phyloP scores from a whole-genome alignment of 64 coral and sea anemone species.

The Porites australiensis region DNA sequence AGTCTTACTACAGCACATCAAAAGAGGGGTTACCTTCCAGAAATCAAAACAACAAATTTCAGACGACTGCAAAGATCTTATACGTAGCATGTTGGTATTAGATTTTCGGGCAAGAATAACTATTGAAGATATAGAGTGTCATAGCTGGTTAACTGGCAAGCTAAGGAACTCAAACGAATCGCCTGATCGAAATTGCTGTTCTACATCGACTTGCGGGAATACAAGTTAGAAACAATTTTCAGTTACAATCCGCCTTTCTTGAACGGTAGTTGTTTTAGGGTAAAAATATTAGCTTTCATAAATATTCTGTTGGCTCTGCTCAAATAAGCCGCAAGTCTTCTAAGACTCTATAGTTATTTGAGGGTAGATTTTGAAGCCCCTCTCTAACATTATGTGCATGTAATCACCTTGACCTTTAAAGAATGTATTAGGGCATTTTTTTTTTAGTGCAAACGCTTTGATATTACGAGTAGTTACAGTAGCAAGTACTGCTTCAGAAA shows the following conservation, averaged over 20 bases:
- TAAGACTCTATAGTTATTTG: no score
- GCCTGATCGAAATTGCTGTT: background rate
- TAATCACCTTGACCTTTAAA: no score
- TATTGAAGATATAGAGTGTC: slow-evolving; percentile 58
- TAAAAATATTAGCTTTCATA: background rate
- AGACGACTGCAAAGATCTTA: slow-evolving; percentile 84
- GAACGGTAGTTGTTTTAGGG: background rate
- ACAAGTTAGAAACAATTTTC: background rate
- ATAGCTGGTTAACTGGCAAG: slow-evolving; percentile 51
- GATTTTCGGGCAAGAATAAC: slow-evolving; percentile 57
- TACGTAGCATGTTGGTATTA: slow-evolving; percentile 71
- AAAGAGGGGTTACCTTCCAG: slow-evolving; percentile 72
- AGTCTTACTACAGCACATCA: slow-evolving; percentile 80
- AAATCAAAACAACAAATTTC: slow-evolving; percentile 76
- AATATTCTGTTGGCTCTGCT: background rate
- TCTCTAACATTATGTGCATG: no score
- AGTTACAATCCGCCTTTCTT: background rate
- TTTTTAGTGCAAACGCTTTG: no score
- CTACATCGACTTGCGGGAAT: background rate
- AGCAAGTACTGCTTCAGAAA: no score
- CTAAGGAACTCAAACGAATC: background rate
- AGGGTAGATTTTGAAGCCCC: no score
- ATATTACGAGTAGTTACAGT: no score
- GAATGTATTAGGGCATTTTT: no score
- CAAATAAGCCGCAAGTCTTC: background rate